phyloP scores from a whole-genome alignment of 1,140 invertebrate genomes.

The Anadara kagoshimensis region DNA sequence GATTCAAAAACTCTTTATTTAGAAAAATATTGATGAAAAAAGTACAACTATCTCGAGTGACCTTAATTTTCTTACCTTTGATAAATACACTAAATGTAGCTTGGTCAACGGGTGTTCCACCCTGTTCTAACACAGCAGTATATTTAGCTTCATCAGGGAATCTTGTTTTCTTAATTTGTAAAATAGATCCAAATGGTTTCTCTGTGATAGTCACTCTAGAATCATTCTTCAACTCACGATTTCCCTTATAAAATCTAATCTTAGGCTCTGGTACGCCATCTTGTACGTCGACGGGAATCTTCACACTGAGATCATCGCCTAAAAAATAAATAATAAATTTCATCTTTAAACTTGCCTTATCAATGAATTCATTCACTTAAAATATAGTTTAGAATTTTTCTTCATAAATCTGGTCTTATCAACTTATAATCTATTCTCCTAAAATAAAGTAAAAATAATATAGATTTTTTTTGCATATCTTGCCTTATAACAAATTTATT shows the following conservation, averaged over 20 bases:
- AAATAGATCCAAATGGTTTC: conserved; percentile 90
- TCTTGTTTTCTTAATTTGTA: conserved; percentile 96
- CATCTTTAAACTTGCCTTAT: not conserved
- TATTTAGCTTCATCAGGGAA: conserved; percentile 98
- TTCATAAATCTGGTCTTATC: not conserved
- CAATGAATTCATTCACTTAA: not conserved
- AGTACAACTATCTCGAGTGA: conserved; percentile 19
- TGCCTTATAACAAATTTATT: too few relatives aligned
- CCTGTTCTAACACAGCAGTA: conserved; percentile 92
- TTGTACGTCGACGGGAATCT: conserved; percentile 51
- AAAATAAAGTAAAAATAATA: conserved; percentile 1
- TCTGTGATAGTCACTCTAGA: conserved; percentile 60
- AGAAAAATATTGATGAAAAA: conserved; percentile 21
- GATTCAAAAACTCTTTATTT: too few relatives aligned
- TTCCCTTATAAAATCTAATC: conserved; percentile 61
- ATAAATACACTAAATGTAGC: conserved; percentile 97
- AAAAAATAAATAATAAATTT: conserved; percentile 7
- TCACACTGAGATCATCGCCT: conserved; percentile 66
- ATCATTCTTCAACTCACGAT: conserved; percentile 66
- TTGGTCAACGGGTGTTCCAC: conserved; percentile 85
- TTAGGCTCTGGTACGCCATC: conserved; percentile 54
- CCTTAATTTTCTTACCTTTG: conserved; percentile 82
- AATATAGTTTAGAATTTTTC: too few relatives aligned
- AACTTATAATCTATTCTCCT: not conserved
- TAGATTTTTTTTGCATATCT: too few relatives aligned